Evolutionary conservation across 2,888 invertebrate species (phyloP).

Genomic region (Galeruca laticollis): DNA sequence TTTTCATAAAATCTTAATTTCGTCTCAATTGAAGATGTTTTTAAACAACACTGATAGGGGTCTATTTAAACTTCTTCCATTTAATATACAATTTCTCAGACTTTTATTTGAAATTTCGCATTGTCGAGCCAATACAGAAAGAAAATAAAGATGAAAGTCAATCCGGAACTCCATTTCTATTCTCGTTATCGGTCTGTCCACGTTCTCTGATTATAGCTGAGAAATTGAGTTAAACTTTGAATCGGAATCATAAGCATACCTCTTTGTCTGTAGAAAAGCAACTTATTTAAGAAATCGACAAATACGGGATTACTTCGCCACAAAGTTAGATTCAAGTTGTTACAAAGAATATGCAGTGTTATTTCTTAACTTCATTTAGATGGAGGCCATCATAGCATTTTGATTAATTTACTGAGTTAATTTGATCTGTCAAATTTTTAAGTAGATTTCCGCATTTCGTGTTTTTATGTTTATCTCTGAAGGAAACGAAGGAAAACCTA

Average conservation of each 20-base stretch:
- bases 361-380: no score
- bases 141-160: constrained; percentile 9
- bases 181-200: constrained; percentile 19
- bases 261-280: not conserved
- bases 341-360: no score
- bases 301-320: no score
- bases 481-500: no score
- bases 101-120: not conserved
- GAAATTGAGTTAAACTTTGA: constrained; percentile 7
- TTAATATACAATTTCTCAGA: not conserved
- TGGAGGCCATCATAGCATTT: no score
- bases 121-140: not conserved
- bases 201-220: constrained; percentile 22
- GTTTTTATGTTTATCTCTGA: no score
- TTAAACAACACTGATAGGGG: not conserved
- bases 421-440: no score
- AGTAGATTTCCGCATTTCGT: no score
- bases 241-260: constrained; percentile 12
- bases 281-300: not conserved
- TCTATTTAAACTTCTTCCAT: not conserved
- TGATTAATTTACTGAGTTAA: no score
- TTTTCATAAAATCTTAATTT: no score
- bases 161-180: constrained; percentile 11
- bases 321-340: no score
- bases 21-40: no score